Base-by-base conservation (phyloP, 2,113 vertebrate genomes). In the Phalacrocorax pelagicus region DNA sequence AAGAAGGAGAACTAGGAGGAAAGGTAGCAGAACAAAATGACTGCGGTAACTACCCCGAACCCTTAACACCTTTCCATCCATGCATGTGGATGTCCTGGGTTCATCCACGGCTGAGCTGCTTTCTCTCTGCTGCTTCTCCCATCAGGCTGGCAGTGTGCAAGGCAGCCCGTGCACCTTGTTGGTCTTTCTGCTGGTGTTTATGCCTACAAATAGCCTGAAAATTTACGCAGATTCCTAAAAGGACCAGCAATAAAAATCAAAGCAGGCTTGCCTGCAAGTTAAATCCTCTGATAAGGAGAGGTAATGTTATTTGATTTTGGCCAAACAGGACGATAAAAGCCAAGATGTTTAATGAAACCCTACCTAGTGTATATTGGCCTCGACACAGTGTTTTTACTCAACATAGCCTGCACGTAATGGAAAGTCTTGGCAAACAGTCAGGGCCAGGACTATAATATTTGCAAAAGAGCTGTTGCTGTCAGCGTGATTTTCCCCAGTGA, bases 381-480 rank as follows among this genome's bases (percentile, higher is more conserved):
- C 55, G 42, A 95, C 88, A 90, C 67, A 74, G 82, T 82, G 79
- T 90, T 97, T 97, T 96, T 96, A 86, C 70, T 92, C 80, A 86
- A 24, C 65, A 42, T 87, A 97, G 63, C 72, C 65, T 92, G 79
- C 65, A 85, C 63, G 94, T 97, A 96, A 94, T 96, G 78, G 87
- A 92, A 88, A 96, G 61, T 66, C 67, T 88, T 97, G 85, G 97
- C 91, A 96, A 95, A 96, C 51, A 79, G 49, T 93, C 69, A 71
- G 44, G 96, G 55, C 27, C 77, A 70, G 81, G 65, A 27, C 65
- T 94, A 49, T 67, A 92, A 96, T 72, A 47, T 95, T 96, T 93
- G 94, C 95, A 95, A 97, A 97, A 85, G 26, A 34, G 78, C 81
- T 92, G 36, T 87, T 97, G 40, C 86, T 97, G 94, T 87, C 95